Conservation (phyloP, 2,113 vertebrate genomes). For the Scophthalmus maximus region DNA sequence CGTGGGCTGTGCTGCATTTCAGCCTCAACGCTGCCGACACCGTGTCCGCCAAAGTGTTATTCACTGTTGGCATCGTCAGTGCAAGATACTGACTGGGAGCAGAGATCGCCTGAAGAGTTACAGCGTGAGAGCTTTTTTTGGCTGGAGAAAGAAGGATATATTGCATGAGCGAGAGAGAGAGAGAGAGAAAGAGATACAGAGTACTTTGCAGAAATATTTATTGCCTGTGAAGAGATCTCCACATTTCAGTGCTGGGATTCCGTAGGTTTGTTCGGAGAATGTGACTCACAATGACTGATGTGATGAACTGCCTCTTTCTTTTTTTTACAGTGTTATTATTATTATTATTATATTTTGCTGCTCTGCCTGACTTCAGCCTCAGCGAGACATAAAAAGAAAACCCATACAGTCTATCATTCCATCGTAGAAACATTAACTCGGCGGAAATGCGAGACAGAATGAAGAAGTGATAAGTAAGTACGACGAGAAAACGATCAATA, state of each 20-base stretch:
- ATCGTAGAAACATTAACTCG: slow-evolving; percentile 45
- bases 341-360: slow-evolving; percentile 16
- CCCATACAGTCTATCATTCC: slow-evolving; percentile 41
- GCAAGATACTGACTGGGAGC: slow-evolving; percentile 35
- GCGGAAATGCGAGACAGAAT: slow-evolving; percentile 38
- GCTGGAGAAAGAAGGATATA: slow-evolving; percentile 51
- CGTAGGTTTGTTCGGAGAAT: slow-evolving; percentile 19
- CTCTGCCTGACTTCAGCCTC: slow-evolving; percentile 39
- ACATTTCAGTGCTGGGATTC: slow-evolving; percentile 41
- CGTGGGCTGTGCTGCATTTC: not conserved
- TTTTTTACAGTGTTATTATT: slow-evolving; percentile 29
- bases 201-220: slow-evolving; percentile 61
- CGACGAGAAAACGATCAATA: slow-evolving; percentile 55
- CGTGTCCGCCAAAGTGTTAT: slow-evolving; percentile 28
- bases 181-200: slow-evolving; percentile 13
- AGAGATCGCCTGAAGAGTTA: slow-evolving; percentile 56
- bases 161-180: slow-evolving; percentile 32
- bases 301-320: slow-evolving; percentile 33
- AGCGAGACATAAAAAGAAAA: slow-evolving; percentile 52
- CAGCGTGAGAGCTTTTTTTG: slow-evolving; percentile 59
- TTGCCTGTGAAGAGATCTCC: slow-evolving; percentile 50
- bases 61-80: slow-evolving; percentile 28
- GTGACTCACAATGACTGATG: slow-evolving; percentile 50
- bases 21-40: slow-evolving; percentile 9
- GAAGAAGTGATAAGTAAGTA: slow-evolving; percentile 42